Base-by-base conservation (phyloP, 2,797 vertebrate species). In the Pipistrellus nathusii region DNA sequence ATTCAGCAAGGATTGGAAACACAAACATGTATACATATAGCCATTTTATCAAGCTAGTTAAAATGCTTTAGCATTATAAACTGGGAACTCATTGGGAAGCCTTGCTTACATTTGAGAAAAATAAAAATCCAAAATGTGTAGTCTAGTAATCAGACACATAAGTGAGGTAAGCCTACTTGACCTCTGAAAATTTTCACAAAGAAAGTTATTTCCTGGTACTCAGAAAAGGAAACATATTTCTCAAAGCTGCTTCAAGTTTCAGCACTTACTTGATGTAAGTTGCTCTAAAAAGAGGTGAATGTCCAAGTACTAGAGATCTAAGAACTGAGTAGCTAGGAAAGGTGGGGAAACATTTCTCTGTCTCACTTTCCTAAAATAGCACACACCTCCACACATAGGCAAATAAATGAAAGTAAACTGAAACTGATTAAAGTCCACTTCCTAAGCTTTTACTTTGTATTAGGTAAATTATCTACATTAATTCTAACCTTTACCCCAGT, bases 21-120 rank as follows among this genome's bases (percentile, higher is more conserved):
- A 71, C 6, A 94, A 53, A 78, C 11, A 84, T 38, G 81, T 10
- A 69, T n/a, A 71, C 44, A 81, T 82, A 85, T 41, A 75, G 51
- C 6, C n/a, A 81, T 71, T 89, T 96, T 80, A 62, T 92, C 55
- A 64, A 77, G 66, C 23, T 90, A 92, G 17, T 25, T 75, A 75
- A 94, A 88, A 71, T 77, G 7, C 27, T n/a, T 89, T 89, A 83
- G 32, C 25, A 71, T 81, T 86, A 92, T 72, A 72, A 91, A 81
- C 25, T 55, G 30, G 9, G 30, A 90, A 32, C 41, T 93, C 77
- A 90, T 81, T 46, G 57, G n/a, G 82, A 92, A 91, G 10, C 21
- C 55, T 83, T 88, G 23, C 44, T 92, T 76, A 59, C 7, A 71
- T n/a, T 72, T 84, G 15, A 94, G 66, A 75, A 91, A 91, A 88